Base-by-base conservation (phyloP, 2,113 vertebrate species). In the Erythrocercus mccallii region DNA sequence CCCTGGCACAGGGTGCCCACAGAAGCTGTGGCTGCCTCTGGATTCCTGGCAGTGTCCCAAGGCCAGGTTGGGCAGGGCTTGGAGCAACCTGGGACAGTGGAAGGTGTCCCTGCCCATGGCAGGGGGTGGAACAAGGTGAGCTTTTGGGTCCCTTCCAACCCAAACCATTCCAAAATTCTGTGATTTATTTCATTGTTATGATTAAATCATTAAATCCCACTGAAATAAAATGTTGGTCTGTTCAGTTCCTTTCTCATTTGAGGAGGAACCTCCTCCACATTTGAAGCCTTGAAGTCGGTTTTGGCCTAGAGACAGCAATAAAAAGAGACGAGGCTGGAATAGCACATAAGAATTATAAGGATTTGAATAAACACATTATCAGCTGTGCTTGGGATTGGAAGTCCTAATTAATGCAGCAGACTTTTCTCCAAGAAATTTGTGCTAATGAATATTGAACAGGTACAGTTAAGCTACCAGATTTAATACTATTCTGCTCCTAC, bases 361-460 rank as follows among this genome's bases (percentile, higher is more conserved):
- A 95, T 88, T 94, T 92, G 72, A 90, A 88, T 96, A 95, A 93
- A 78, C 31, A 33, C 71, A 51, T 83, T 94, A 79, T 80, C 66
- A 51, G 1, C 71, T 71, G 27, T 90, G 62, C 60, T 73, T 84
- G 45, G 60, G 86, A 92, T 61, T 89, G 62, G 54, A 73, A 90
- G 85, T 92, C 82, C 65, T 92, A 95, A 93, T 93, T 88, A 95
- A 56, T 27, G 58, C 83, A 81, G 64, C 79, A 93, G 82, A 84
- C 53, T 93, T 90, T 93, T 92, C 60, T 90, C 64, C 44, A 66
- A 88, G 74, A 94, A 92, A 90, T 86, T 86, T 83, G 24, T 86
- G 73, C 69, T 93, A 88, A 84, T 94, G 82, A 90, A 74, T 94
- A 95, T 81, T 88, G 84, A 95, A 88, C 81, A 93, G 95, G 86